phyloP scores from a whole-genome alignment of 2,888 invertebrate genomes.

The Diaperis boleti region DNA sequence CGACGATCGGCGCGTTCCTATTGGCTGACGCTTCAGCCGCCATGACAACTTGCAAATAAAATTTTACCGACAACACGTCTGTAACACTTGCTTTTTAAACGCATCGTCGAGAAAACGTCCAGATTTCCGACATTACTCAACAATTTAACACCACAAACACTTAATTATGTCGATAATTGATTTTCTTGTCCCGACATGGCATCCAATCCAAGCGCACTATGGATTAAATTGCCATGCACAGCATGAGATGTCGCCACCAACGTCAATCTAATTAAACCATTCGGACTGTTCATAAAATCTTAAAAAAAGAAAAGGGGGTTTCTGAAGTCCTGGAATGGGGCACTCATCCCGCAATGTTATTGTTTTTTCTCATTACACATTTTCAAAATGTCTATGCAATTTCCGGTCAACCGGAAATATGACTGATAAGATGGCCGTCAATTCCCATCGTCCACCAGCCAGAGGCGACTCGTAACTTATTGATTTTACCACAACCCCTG shows the following conservation, averaged over 20 bases:
- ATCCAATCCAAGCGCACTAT: slow-evolving; percentile 51
- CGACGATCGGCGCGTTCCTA: slow-evolving; percentile 75
- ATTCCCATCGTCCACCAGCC: too few relatives aligned
- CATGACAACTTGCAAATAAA: slow-evolving; percentile 71
- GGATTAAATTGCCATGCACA: slow-evolving; percentile 28
- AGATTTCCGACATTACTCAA: slow-evolving; percentile 6
- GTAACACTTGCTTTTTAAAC: slow-evolving; percentile 50
- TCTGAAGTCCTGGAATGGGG: too few relatives aligned
- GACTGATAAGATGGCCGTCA: slow-evolving; percentile 40
- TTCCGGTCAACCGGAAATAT: slow-evolving; percentile 57
- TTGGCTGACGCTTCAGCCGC: slow-evolving; percentile 78
- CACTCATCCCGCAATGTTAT: background rate
- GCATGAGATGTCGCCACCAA: slow-evolving; percentile 40
- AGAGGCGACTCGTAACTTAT: slow-evolving; percentile 45
- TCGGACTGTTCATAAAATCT: too few relatives aligned
- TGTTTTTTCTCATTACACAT: slow-evolving; percentile 36
- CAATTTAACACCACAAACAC: slow-evolving; percentile 34
- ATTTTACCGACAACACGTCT: slow-evolving; percentile 64
- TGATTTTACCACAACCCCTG: slow-evolving; percentile 6
- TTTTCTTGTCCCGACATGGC: slow-evolving; percentile 36
- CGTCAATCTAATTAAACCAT: too few relatives aligned
- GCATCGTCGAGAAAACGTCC: background rate
- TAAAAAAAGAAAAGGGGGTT: too few relatives aligned
- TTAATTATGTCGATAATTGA: slow-evolving; percentile 39
- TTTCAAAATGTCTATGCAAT: slow-evolving; percentile 44